These are phyloP conservation scores for Conus ventricosus DNA, from an alignment of 1,140 invertebrate species.

Conservation along the genomic window DNA sequence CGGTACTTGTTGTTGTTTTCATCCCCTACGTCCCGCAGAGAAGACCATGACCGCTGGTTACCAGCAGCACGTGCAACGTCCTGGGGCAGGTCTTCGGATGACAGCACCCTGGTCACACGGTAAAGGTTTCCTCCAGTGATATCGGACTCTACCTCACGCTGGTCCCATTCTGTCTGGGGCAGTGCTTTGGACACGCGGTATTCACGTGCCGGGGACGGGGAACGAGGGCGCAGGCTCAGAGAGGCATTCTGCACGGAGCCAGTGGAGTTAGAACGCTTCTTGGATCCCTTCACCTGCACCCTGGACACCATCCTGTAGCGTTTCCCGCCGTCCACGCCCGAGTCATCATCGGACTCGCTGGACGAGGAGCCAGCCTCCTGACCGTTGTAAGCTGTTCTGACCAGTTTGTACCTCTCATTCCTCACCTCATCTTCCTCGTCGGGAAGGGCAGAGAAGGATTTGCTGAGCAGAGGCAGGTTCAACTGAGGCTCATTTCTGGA, in stretches of 20 bases:
- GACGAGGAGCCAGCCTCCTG: not conserved
- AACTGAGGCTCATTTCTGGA: constrained; percentile 19
- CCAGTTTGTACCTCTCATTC: not conserved
- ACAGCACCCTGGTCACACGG: not conserved
- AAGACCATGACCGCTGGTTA: not conserved
- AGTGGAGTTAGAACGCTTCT: constrained; percentile 22
- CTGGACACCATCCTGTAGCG: constrained; percentile 21
- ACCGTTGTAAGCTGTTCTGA: not conserved
- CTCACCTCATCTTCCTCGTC: not conserved
- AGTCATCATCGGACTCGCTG: constrained; percentile 31
- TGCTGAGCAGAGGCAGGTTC: not conserved
- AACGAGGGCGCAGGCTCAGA: not conserved
- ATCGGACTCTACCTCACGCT: not conserved
- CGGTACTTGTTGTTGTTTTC: constrained; percentile 19
- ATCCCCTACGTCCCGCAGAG: not conserved
- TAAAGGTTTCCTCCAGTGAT: not conserved
- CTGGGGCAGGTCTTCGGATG: not conserved
- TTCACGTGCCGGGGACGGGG: not conserved
- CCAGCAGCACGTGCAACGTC: not conserved
- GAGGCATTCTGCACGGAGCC: not conserved
- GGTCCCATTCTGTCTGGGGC: not conserved
- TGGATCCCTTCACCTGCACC: constrained; percentile 13
- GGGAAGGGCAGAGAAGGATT: not conserved
- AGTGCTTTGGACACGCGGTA: constrained; percentile 30
- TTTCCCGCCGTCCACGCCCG: constrained; percentile 17